These are phyloP conservation scores for Anoura caudifer DNA, from an alignment of 2,113 vertebrate species.

Conservation along the genomic window DNA sequence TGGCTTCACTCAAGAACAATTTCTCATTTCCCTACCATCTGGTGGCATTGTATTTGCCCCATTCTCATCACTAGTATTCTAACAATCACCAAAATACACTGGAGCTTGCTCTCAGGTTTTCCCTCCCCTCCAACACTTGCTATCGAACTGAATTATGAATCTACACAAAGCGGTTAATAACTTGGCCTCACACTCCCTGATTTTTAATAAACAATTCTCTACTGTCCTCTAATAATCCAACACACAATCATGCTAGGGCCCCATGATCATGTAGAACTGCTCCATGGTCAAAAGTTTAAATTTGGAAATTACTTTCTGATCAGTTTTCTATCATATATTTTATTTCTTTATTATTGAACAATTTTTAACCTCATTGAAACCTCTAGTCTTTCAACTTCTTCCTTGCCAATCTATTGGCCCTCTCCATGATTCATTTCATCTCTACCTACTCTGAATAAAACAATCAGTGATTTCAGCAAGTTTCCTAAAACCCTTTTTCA, in stretches of 20 bases:
- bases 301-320: background rate
- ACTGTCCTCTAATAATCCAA: background rate
- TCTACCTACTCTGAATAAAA: background rate
- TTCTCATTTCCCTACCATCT: background rate
- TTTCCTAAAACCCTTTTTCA: background rate
- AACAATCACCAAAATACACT: background rate
- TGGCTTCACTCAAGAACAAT: background rate
- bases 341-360: background rate
- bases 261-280: background rate
- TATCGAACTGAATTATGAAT: background rate
- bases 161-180: background rate
- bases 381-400: background rate
- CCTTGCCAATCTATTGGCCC: background rate
- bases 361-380: background rate
- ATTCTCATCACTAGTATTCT: background rate
- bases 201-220: constrained; percentile 25
- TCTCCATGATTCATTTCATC: background rate
- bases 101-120: background rate
- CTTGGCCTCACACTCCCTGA: background rate
- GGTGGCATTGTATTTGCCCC: background rate
- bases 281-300: background rate
- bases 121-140: background rate
- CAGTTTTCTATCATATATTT: background rate
- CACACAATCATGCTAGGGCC: background rate
- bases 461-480: background rate